These are phyloP conservation scores for Gadopsis marmoratus DNA, from an alignment of 2,797 vertebrate genomes.

Conservation along the genomic window DNA sequence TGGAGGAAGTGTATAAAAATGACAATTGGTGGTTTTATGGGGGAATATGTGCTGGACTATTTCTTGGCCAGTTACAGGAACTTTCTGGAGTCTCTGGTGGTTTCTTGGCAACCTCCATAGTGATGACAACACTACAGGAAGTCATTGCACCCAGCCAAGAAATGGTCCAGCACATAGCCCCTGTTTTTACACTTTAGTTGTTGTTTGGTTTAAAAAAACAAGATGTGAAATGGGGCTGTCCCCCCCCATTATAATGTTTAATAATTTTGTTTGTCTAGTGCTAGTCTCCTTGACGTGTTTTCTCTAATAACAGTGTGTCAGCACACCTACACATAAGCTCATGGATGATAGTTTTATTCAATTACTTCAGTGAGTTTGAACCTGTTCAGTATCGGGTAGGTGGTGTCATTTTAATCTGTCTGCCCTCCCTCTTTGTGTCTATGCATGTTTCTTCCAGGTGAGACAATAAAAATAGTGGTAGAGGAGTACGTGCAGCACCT, in stretches of 20 bases:
- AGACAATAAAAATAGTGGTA: slow-evolving; percentile 94
- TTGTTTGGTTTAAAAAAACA: neutral
- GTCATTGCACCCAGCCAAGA: neutral
- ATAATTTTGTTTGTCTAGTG: neutral
- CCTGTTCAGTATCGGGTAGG: neutral
- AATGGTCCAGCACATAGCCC: neutral
- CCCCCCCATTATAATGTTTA: neutral
- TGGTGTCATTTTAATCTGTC: neutral
- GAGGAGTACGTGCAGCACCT: slow-evolving; percentile 98
- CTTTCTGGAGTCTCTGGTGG: neutral
- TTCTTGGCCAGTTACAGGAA: neutral
- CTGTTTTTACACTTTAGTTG: neutral
- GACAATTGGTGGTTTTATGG: neutral
- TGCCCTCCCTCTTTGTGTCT: slow-evolving; percentile 2
- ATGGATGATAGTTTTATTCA: neutral
- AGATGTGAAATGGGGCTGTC: neutral
- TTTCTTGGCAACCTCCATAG: neutral
- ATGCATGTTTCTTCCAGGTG: slow-evolving; percentile 82
- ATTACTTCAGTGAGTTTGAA: neutral
- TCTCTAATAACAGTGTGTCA: neutral
- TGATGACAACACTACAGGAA: neutral
- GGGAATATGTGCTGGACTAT: too few relatives aligned
- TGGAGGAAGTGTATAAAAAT: neutral
- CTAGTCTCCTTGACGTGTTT: neutral
- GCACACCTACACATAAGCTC: neutral